phyloP scores from a whole-genome alignment of 1,140 invertebrate species.

The Mactra quadrangularis region DNA sequence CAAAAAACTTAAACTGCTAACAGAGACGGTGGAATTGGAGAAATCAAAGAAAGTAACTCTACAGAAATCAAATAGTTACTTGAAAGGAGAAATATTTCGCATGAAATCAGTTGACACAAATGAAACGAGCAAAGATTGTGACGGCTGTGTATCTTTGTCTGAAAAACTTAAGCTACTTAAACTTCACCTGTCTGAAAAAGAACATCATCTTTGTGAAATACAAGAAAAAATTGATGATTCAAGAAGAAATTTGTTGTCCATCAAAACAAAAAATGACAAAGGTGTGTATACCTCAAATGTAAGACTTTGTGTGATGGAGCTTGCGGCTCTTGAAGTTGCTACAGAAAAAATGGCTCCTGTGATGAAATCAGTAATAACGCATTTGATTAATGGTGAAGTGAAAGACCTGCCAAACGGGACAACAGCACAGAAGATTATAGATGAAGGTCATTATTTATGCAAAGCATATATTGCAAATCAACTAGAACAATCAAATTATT shows the following conservation, averaged over 20 bases:
- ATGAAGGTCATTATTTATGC: constrained; percentile 57
- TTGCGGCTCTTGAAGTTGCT: constrained; percentile 60
- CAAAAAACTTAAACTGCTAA: background rate
- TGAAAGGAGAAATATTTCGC: background rate
- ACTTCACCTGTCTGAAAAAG: constrained; percentile 11
- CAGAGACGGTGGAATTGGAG: background rate
- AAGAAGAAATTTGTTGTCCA: background rate
- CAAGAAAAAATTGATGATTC: constrained; percentile 12
- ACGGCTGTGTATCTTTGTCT: background rate
- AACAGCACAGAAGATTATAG: constrained; percentile 56
- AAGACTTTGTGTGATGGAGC: constrained; percentile 55
- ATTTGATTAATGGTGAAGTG: constrained; percentile 33
- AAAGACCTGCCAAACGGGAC: constrained; percentile 14
- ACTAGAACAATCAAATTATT: constrained; percentile 17
- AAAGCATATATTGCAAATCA: constrained; percentile 50
- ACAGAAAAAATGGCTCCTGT: constrained; percentile 59
- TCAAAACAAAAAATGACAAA: constrained; percentile 34
- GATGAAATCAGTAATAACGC: constrained; percentile 33
- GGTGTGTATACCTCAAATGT: constrained; percentile 37
- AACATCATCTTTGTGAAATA: constrained; percentile 3
- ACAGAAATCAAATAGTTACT: no score
- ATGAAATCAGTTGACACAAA: constrained; percentile 1
- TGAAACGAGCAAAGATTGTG: background rate
- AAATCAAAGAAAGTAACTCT: background rate
- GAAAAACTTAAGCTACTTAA: background rate